A percentile compares a stretch with the other conserved stretches of the same genome.
Evolutionary conservation across 2,113 vertebrate genomes (phyloP).

Genomic region (Malurus elegans): DNA sequence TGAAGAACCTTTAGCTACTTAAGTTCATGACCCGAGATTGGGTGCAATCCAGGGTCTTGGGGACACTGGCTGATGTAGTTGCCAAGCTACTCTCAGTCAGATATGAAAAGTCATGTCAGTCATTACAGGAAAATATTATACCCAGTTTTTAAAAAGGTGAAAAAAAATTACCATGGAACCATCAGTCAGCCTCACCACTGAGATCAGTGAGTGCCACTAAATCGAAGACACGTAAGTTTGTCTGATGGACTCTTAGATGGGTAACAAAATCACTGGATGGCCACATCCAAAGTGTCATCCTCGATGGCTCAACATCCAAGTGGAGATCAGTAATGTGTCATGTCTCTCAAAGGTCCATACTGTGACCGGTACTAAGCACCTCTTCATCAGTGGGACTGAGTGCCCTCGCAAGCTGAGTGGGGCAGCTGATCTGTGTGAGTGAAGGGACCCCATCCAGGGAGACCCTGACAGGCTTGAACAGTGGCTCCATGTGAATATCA

Average conservation of each 20-base stretch:
- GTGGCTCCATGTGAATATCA: not conserved
- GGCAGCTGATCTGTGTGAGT: not conserved
- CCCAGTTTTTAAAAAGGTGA: accelerated
- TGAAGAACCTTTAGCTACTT: not conserved
- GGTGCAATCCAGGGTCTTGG: not conserved
- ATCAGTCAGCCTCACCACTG: not conserved
- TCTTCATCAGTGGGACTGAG: not conserved
- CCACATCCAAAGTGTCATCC: accelerated
- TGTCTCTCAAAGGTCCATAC: not conserved
- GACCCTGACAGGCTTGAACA: not conserved
- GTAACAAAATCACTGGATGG: not conserved
- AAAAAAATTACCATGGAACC: accelerated
- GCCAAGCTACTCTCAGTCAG: not conserved
- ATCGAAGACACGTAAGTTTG: not conserved
- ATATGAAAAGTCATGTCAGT: not conserved
- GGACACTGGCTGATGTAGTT: not conserved
- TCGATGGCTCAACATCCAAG: not conserved
- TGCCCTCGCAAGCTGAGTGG: not conserved
- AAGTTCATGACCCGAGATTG: not conserved
- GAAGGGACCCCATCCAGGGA: not conserved
- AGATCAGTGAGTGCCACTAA: not conserved
- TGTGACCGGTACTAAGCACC: not conserved
- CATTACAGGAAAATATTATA: not conserved
- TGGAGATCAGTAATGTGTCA: not conserved
- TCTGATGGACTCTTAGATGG: not conserved